Evolutionary conservation across 1,140 invertebrate genomes (phyloP).

Genomic region (Medauroidea extradentata): DNA sequence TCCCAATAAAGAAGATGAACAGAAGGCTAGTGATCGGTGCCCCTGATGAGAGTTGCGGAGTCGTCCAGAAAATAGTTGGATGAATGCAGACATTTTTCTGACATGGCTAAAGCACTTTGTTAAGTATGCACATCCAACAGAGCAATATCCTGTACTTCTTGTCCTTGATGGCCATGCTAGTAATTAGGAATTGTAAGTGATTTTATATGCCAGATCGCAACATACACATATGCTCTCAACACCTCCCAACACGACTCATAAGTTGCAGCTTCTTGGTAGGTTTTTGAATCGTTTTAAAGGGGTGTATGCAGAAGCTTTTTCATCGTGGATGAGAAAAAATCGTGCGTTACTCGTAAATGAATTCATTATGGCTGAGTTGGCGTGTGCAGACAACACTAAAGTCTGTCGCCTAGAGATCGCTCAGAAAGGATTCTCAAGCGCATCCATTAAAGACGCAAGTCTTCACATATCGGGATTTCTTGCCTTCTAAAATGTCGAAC

Average conservation of each 20-base stretch:
- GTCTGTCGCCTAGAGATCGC: constrained; percentile 4
- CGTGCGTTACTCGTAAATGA: background rate
- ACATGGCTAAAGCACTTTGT: background rate
- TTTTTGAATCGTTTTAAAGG: constrained; percentile 34
- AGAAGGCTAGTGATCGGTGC: constrained; percentile 10
- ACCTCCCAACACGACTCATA: constrained; percentile 39
- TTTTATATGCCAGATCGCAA: constrained; percentile 38
- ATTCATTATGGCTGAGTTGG: constrained; percentile 1
- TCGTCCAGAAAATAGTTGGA: constrained; percentile 12
- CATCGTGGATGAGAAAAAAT: background rate
- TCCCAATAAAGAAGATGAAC: constrained; percentile 6
- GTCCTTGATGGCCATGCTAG: constrained; percentile 38
- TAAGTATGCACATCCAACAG: background rate
- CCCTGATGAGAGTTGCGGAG: constrained; percentile 14
- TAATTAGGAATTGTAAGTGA: constrained; percentile 19
- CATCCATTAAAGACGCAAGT: background rate
- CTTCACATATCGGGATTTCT: constrained; percentile 6
- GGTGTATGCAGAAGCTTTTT: background rate
- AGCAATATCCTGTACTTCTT: constrained; percentile 19
- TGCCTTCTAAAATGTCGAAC: background rate
- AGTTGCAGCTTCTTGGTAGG: constrained; percentile 35
- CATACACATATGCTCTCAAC: constrained; percentile 36
- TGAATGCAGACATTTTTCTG: constrained; percentile 14
- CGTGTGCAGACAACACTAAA: background rate
- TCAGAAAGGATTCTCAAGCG: background rate